Base-by-base conservation (phyloP, 1,140 invertebrate species). In the Hypothenemus hampei region DNA sequence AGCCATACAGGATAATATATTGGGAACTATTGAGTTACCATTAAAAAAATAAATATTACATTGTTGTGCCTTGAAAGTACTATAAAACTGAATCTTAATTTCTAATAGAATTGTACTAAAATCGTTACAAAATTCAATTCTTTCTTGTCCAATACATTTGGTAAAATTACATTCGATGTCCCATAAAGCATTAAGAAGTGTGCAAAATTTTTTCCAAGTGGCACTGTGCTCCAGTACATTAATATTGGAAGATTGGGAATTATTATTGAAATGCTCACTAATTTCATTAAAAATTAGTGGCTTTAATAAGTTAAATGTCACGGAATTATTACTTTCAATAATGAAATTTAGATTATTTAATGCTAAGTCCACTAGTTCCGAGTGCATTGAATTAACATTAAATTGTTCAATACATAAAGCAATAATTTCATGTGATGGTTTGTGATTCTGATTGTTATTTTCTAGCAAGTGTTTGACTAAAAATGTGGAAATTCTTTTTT, bases 201-300 rank as follows among this genome's bases (percentile, higher is more conserved):
- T 29, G 40, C 55, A 54, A 49, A 65, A 39, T 6, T 19, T 21
- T 31, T 48, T 57, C 59, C 61, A 64, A 29, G 52, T 62, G 26
- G 39, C 22, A 44, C 31, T 50, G 26, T 16, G 19, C 22, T 57
- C 24, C 15, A 24, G 33, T 2, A 48, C 35, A 23, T 47, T 24
- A 33, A 56, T 1, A n/a, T 8, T 4, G 11, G 40, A 22, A 4
- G 18, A 15, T 3, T 46, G 31, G n/a, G 41, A 8, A 26, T 39
- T 21, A 7, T 5, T 39, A 20, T 45, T 23, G 24, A 39, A 43
- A 18, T 48, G 35, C 19, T 41, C 35, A 49, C 8, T 35, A 16
- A 57, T 50, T 26, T 61, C 59, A 31, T 57, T 43, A 29, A 44
- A 53, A 36, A 53, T 21, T 33, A 1, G 15, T 11, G 40, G 11